Base-by-base conservation (phyloP, 2,888 invertebrate species). In the Fabriciana adippe region DNA sequence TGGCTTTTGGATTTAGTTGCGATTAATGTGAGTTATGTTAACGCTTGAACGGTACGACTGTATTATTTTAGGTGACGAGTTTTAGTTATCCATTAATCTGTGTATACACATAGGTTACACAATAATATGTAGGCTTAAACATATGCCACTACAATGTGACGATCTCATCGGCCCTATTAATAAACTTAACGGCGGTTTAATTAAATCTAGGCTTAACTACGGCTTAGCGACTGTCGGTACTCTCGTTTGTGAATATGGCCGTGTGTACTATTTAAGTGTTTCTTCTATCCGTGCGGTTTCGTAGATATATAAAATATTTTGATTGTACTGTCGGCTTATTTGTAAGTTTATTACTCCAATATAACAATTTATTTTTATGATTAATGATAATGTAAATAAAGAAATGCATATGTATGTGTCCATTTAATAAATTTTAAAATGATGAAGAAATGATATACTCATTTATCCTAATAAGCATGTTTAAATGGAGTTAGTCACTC, bases 1-100 rank as follows among this genome's bases (percentile, higher is more conserved):
- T 76, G 76, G 88, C 89, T 89, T 87, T 78, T 79, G 80, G 78
- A 81, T 88, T 90, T 85, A 82, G 83, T 90, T 90, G 89, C 89
- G 79, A 86, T 87, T 81, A 81, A 83, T 87, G 86, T 89, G 87
- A 68, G 86, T 86, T 83, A 84, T 79, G 74, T 76, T 76, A 72
- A 82, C 79, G 83, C 84, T 87, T 86, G 74, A 54, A 79, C 79
- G 76, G 83, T 84, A 79, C 78, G 81, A 81, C 80, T 81, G 78
- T 82, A 79, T 83, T 82, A 82, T 82, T 81, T 83, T 84, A 85
- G 79, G 79, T 75, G 77, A 76, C 73, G 75, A 77, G 70, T 73
- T 78, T 71, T 83, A 81, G 83, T 86, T 86, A 78, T 74, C 76
- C 81, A 80, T 81, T 84, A 77, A 80, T 80, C 63, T 63, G 63